Conservation (phyloP, 2,113 vertebrate genomes). For the Clupea harengus region DNA sequence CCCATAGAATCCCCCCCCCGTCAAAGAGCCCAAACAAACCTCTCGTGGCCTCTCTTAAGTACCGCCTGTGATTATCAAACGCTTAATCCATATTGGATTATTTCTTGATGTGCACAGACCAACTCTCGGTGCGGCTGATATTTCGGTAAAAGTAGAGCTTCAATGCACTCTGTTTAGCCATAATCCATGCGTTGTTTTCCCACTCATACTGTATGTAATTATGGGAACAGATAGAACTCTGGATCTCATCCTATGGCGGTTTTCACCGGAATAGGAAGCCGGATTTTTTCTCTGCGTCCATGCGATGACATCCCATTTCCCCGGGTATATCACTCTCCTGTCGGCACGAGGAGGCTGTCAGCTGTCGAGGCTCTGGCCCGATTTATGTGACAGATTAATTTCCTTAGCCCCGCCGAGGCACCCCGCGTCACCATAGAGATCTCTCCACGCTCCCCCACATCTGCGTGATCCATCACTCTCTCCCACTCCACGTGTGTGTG, state of each 20-base stretch:
- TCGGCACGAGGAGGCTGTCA: conserved; percentile 23
- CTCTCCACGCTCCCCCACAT: conserved; percentile 31
- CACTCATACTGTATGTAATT: too few species aligned
- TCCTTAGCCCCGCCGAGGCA: conserved; percentile 16
- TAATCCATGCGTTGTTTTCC: neutral
- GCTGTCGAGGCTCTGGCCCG: conserved; percentile 3
- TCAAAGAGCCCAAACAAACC: neutral
- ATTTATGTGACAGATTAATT: conserved; percentile 53
- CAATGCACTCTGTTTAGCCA: neutral
- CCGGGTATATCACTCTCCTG: neutral
- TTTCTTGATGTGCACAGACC: neutral
- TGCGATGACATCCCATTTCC: neutral
- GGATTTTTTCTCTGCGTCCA: neutral
- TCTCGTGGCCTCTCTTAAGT: neutral
- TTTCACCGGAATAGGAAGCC: neutral
- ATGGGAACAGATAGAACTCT: too few species aligned
- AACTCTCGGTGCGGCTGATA: neutral
- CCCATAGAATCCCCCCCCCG: neutral
- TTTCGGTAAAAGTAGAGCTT: neutral
- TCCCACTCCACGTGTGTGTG: neutral
- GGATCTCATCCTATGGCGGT: neutral
- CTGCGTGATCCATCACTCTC: conserved; percentile 40
- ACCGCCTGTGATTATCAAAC: neutral
- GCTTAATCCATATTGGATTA: neutral
- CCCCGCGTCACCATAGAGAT: conserved; percentile 23